A percentile compares a stretch with the other conserved stretches of the same genome.
Conservation (phyloP, 2,797 vertebrate species). For the Nyctalus aviator region DNA sequence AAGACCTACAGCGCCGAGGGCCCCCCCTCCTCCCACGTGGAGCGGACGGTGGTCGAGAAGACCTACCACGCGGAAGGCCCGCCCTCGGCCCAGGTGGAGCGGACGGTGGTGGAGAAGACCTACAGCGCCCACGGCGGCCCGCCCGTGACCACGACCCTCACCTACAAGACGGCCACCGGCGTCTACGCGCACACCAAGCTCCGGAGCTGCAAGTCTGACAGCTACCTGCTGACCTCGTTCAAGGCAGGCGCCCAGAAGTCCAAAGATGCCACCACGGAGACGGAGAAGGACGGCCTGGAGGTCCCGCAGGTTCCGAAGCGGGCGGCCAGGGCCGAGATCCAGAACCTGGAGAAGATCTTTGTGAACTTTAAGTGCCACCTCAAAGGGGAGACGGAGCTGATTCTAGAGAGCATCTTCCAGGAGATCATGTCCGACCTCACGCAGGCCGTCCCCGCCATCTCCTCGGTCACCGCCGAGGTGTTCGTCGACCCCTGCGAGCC, state of each 20-base stretch:
- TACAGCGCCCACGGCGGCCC: no score
- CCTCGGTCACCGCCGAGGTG: constrained; percentile 80
- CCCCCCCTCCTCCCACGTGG: neutral
- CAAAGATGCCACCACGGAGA: constrained; percentile 79
- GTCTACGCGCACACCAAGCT: neutral
- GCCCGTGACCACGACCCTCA: no score
- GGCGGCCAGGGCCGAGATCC: constrained; percentile 70
- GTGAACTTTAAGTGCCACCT: constrained; percentile 81
- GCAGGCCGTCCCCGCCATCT: constrained; percentile 75
- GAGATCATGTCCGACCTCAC: constrained; percentile 79
- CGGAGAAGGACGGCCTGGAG: constrained; percentile 63
- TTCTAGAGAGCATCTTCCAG: constrained; percentile 80
- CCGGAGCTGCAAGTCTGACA: constrained; percentile 76
- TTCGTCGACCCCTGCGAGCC: constrained; percentile 67
- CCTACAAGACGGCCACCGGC: neutral
- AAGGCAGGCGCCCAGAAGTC: constrained; percentile 47
- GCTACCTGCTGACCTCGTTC: constrained; percentile 60
- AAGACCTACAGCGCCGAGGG: neutral
- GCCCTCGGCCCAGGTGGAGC: neutral
- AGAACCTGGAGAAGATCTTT: constrained; percentile 77
- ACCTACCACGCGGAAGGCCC: neutral
- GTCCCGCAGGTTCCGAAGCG: neutral
- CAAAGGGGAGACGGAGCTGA: constrained; percentile 78
- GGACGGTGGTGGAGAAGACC: no score
- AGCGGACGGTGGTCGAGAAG: neutral